phyloP scores from a whole-genome alignment of 2,797 vertebrate genomes.

The Chiroxiphia lanceolata region DNA sequence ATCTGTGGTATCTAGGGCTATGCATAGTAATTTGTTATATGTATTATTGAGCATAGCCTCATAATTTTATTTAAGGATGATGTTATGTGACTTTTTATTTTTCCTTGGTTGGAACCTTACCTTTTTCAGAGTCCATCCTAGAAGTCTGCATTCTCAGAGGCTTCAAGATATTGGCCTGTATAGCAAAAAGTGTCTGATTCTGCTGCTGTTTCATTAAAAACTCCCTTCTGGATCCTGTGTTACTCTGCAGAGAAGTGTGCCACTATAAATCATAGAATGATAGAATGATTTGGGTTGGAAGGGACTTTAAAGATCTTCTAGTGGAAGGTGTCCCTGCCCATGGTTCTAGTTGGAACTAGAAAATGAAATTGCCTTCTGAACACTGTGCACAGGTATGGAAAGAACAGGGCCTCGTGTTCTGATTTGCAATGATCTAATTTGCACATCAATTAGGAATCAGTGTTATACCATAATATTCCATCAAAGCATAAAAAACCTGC shows the following conservation, averaged over 20 bases:
- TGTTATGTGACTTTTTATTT: background rate
- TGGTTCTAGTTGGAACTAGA: too few species aligned
- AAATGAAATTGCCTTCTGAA: background rate
- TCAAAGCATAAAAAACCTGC: background rate
- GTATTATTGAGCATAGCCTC: background rate
- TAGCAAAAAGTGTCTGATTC: background rate
- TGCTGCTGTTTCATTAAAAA: background rate
- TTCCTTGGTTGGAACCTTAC: background rate
- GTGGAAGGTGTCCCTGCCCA: background rate
- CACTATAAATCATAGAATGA: background rate
- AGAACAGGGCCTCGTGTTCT: background rate
- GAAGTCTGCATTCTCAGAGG: background rate
- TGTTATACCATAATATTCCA: background rate
- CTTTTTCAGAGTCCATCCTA: background rate
- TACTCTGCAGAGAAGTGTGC: background rate
- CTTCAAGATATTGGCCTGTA: background rate
- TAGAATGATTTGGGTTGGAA: background rate
- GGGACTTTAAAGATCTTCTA: background rate
- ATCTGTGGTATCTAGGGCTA: background rate
- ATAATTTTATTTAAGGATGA: background rate
- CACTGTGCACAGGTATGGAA: background rate
- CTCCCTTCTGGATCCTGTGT: background rate
- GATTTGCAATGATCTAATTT: background rate
- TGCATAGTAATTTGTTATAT: background rate
- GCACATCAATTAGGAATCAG: background rate